Base-by-base conservation (phyloP, 2,888 invertebrate genomes). In the Nyleta sp. region DNA sequence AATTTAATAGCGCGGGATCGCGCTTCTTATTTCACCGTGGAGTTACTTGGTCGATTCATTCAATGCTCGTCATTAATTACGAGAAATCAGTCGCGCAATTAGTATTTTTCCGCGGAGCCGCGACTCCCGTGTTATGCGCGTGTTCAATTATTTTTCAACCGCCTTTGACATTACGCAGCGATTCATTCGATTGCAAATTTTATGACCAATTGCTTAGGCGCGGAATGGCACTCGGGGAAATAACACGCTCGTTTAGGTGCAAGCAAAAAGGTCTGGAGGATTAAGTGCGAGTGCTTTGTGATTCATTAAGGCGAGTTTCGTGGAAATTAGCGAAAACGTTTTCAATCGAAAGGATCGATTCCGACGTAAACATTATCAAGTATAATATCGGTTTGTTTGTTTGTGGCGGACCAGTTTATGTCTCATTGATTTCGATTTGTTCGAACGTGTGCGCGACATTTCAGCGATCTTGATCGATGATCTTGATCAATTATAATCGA, bases 11-110 rank as follows among this genome's bases (percentile, higher is more conserved):
- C 38, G 17, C 35, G 11, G 50, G 33, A 50, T 60, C 31, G 44
- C 33, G 38, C 53, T 71, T 62, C 52, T 53, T 53, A 31, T 71
- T 71, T 71, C 52, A 60, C 52, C 42, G 22, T 52, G 17, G 28
- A 68, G 31, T 50, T 20, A 31, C 15, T 65, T n/a, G 35, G 22
- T 38, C 35, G 70, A 60, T 60, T 71, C 55, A 62, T 22, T 46
- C 28, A 62, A 53, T 62, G 53, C 17, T 55, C 38, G 38, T 55
- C 62, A 72, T 71, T 71, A 71, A 60, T 60, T 53, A 60, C 60
- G 31, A 31, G 48, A 42, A 52, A 70, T 70, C 70, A 59, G 50
- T 50, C 57, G 18, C 6, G 70, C 70, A 59, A 59, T 70, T 59
- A 70, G 59, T 70, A 42, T 50, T 70, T 70, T 70, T 60, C 33